Evolutionary conservation across 1,140 invertebrate species (phyloP), one percentile per base, ranked within the genome.

Genomic region (Cotesia typhae): DNA sequence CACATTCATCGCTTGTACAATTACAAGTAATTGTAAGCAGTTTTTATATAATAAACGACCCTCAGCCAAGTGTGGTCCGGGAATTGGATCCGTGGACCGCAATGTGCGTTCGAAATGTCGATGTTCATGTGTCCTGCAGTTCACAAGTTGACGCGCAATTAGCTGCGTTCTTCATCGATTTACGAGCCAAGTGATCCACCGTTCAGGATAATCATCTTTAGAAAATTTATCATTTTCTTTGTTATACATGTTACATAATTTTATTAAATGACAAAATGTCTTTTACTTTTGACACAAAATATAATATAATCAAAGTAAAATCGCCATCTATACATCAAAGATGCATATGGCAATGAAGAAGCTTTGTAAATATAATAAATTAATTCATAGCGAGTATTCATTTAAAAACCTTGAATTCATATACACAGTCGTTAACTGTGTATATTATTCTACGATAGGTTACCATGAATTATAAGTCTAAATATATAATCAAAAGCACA

Each of bases 161-260:
- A 89, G 90, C 92, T 92, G 91, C 91, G 91, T 91, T 93, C 90
- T 94, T 94, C 92, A 93, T 93, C 91, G 91, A 92, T 87, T 86
- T 90, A 89, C 89, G 90, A 92, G 89, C 91, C 91, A 86, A 92
- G 90, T 91, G 91, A 93, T 93, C 89, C 89, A 87, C 87, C 88
- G 88, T 88, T 88, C 86, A 89, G 85, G 86, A 87, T 90, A 84
- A 78, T 84, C 71, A 75, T 78, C 74, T 55, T 55, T 55, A 12
- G 12, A 14, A 17, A 55, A 12, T 12, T 55, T 55, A 4, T 1
- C 1, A 55, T 4, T 12, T 14, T 2, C 7, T 9, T 51, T 3
- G 7, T 51, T 1, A 9, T 9, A 51, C 7, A 9, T n/a, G 1
- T 51, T 51, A n/a, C 47, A 1, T 51, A 51, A 9, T 51, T 9